phyloP scores from a whole-genome alignment of 2,113 vertebrate genomes.

The Syngnathoides biaculeatus region DNA sequence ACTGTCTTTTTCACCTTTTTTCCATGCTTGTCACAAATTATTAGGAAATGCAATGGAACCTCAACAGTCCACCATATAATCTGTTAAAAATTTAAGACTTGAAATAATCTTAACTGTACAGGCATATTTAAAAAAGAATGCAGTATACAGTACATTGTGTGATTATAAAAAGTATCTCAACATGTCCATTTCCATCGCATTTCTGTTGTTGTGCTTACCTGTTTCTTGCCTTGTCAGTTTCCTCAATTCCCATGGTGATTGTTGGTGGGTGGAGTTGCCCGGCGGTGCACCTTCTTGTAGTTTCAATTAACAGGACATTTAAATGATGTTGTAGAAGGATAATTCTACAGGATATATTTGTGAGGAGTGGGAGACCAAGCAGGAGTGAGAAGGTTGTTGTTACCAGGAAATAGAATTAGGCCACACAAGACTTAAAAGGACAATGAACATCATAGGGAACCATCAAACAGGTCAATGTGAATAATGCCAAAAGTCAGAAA shows the following conservation, averaged over 20 bases:
- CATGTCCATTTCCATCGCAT: not conserved
- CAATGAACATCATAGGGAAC: not conserved
- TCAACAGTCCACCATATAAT: too few relatives aligned
- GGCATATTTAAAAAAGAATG: too few relatives aligned
- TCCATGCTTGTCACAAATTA: too few relatives aligned
- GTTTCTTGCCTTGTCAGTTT: not conserved
- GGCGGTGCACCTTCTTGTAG: too few relatives aligned
- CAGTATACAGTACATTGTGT: too few relatives aligned
- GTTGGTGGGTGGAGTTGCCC: not conserved
- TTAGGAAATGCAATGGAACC: too few relatives aligned
- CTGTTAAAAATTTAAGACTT: too few relatives aligned
- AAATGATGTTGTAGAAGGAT: not conserved
- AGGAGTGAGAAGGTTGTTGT: not conserved
- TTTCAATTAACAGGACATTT: not conserved
- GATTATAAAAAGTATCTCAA: not conserved
- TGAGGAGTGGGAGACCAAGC: too few relatives aligned
- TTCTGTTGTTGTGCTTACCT: not conserved
- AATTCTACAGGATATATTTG: too few relatives aligned
- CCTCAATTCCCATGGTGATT: not conserved
- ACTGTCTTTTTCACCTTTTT: too few relatives aligned
- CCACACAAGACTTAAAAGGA: not conserved
- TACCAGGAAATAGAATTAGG: not conserved
- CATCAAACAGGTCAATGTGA: not conserved
- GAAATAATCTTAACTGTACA: too few relatives aligned
- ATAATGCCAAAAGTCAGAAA: too few relatives aligned